Evolutionary conservation across 2,113 vertebrate species (phyloP).

Genomic region (Oenanthe melanoleuca): DNA sequence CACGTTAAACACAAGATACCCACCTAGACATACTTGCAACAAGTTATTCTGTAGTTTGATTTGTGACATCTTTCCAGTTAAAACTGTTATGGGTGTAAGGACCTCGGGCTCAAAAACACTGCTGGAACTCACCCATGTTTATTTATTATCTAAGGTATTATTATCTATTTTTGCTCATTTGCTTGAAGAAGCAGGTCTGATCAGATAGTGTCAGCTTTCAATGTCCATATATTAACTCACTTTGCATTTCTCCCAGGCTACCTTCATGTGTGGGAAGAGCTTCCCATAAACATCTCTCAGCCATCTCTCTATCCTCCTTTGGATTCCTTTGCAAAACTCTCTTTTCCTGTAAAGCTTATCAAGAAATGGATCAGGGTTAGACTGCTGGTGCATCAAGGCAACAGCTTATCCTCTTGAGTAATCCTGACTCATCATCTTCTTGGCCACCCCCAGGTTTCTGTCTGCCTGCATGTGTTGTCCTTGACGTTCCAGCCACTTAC

Average conservation of each 20-base stretch:
- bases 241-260: background rate
- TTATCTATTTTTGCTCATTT: background rate
- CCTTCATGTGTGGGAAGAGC: background rate
- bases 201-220: background rate
- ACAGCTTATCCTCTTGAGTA: conserved; percentile 14
- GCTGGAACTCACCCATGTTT: background rate
- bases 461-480: background rate
- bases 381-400: background rate
- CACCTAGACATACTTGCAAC: background rate
- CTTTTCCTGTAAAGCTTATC: conserved; percentile 7
- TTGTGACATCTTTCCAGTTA: background rate
- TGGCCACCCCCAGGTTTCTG: background rate
- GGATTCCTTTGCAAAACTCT: background rate
- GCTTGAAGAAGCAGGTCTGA: background rate
- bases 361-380: background rate
- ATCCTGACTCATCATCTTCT: conserved; percentile 8
- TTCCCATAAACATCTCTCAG: background rate
- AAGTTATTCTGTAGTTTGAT: background rate
- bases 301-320: background rate
- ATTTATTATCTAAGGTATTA: background rate
- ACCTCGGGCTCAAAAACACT: background rate
- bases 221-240: background rate
- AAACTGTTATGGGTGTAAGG: background rate
- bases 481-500: background rate
- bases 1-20: background rate